phyloP scores from a whole-genome alignment of 2,888 invertebrate species.

The Eupithecia abbreviata region DNA sequence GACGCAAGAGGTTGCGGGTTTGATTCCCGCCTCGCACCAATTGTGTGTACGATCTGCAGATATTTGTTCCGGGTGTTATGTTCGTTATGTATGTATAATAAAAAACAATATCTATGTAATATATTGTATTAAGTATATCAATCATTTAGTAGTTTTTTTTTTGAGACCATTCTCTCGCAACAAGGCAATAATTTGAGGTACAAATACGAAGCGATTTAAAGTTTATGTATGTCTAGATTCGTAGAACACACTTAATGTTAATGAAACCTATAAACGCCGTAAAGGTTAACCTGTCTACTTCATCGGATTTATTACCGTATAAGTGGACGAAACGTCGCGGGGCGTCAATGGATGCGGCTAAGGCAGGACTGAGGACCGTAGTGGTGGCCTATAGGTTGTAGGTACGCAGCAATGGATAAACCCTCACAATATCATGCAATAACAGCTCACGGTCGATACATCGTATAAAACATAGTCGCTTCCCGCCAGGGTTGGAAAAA shows the following conservation, averaged over 20 bases:
- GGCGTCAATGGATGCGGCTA: not conserved
- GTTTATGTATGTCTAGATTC: not conserved
- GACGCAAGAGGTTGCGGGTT: too few relatives aligned
- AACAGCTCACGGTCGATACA: not conserved
- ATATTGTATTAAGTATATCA: too few relatives aligned
- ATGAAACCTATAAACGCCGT: not conserved
- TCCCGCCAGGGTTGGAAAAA: too few relatives aligned
- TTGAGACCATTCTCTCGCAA: not conserved
- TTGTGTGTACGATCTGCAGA: too few relatives aligned
- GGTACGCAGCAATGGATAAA: not conserved
- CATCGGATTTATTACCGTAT: not conserved
- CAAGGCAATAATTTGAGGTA: not conserved
- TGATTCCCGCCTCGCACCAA: too few relatives aligned
- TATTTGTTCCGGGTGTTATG: too few relatives aligned
- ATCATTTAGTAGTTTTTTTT: too few relatives aligned
- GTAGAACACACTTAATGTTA: not conserved
- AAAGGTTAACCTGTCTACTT: not conserved
- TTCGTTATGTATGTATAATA: too few relatives aligned
- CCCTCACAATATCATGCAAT: not conserved
- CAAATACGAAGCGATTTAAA: not conserved
- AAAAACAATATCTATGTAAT: too few relatives aligned
- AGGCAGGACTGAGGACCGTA: not conserved
- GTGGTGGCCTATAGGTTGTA: not conserved
- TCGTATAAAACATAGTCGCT: too few relatives aligned
- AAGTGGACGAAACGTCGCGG: not conserved